phyloP scores from a whole-genome alignment of 2,113 vertebrate genomes.

The Casuarius casuarius region DNA sequence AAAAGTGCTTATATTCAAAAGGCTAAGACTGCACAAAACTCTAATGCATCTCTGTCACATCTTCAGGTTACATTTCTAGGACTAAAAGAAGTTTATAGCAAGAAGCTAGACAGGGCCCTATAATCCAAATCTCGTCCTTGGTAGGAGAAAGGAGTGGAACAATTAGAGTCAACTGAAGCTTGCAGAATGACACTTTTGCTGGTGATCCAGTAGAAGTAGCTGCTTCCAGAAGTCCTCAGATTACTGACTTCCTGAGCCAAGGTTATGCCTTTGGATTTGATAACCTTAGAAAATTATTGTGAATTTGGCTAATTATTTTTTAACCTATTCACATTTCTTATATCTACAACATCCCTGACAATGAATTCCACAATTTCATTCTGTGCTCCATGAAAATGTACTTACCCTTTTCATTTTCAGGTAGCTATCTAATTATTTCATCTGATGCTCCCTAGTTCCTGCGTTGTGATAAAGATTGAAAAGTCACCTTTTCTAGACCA shows the following conservation, averaged over 20 bases:
- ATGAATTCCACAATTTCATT: not conserved
- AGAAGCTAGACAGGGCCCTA: not conserved
- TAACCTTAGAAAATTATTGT: not conserved
- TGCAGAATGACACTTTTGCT: not conserved
- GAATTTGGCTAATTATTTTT: not conserved
- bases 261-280: not conserved
- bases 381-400: not conserved
- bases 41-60: not conserved
- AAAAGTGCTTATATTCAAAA: not conserved
- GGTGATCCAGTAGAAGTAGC: not conserved
- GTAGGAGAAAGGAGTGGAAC: not conserved
- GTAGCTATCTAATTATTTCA: not conserved
- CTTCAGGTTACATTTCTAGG: not conserved
- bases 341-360: not conserved
- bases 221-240: not conserved
- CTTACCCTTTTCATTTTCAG: not conserved
- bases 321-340: not conserved
- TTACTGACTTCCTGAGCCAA: not conserved
- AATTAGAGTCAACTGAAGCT: not conserved
- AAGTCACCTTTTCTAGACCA: not conserved
- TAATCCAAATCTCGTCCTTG: not conserved
- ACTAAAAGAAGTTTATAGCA: not conserved
- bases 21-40: not conserved
- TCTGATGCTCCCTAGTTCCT: not conserved
- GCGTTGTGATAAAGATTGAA: not conserved